These are phyloP conservation scores for Apoda limacodes DNA, from an alignment of 2,888 invertebrate genomes.

Conservation along the genomic window DNA sequence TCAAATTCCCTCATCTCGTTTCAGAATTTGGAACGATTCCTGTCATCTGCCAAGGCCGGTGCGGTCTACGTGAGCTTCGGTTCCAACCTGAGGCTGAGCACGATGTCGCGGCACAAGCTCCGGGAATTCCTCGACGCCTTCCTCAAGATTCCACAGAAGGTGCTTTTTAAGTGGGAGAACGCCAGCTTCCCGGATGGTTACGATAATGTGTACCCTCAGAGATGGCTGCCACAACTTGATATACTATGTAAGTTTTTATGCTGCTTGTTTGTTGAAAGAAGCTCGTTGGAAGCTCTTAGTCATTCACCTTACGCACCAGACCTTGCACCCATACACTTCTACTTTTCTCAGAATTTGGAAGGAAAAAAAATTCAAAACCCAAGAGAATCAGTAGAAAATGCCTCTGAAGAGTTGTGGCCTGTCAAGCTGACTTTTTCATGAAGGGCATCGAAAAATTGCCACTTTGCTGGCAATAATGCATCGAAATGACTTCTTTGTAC, in stretches of 20 bases:
- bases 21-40: slow-evolving; percentile 70
- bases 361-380: too few species aligned
- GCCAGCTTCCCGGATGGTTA: slow-evolving; percentile 62
- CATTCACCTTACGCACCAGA: too few species aligned
- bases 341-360: too few species aligned
- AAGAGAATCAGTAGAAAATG: too few species aligned
- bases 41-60: slow-evolving; percentile 71
- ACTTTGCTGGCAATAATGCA: too few species aligned
- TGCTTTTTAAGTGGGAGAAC: slow-evolving; percentile 81
- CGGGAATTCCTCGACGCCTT: slow-evolving; percentile 71
- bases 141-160: slow-evolving; percentile 70
- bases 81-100: slow-evolving; percentile 74
- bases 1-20: too few species aligned
- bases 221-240: slow-evolving; percentile 78
- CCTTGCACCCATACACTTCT: too few species aligned
- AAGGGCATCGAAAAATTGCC: neutral
- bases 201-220: slow-evolving; percentile 69
- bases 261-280: too few species aligned
- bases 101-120: slow-evolving; percentile 69
- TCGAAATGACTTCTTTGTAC: too few species aligned
- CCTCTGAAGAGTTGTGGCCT: too few species aligned
- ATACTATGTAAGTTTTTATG: slow-evolving; percentile 75
- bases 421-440: too few species aligned
- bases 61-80: slow-evolving; percentile 81
- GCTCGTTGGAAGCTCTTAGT: neutral